phyloP scores from a whole-genome alignment of 1,140 invertebrate species.

The Apis dorsata region DNA sequence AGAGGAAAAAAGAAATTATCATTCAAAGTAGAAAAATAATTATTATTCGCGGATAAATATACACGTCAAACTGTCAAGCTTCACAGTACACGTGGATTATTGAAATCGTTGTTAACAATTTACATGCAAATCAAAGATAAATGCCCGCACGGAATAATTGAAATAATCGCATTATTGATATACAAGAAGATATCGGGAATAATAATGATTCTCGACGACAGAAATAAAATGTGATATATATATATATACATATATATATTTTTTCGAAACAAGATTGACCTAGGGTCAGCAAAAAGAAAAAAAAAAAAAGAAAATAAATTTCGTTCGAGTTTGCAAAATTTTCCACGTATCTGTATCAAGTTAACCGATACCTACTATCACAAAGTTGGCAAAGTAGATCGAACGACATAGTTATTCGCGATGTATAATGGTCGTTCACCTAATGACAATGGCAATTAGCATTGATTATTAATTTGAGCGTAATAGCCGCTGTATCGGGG shows the following conservation, averaged over 20 bases:
- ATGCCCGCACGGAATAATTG: not conserved
- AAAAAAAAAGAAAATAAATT: not conserved
- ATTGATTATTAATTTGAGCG: conserved; percentile 52
- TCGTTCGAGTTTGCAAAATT: not conserved
- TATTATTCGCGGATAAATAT: not conserved
- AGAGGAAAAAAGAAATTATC: not conserved
- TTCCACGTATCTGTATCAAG: too few relatives aligned
- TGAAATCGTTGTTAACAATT: conserved; percentile 6
- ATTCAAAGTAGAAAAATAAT: not conserved
- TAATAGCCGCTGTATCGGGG: conserved; percentile 37
- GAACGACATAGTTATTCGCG: conserved; percentile 29
- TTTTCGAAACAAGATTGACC: not conserved
- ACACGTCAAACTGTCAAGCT: not conserved
- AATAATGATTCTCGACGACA: conserved; percentile 4
- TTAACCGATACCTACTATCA: not conserved
- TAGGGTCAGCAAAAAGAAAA: too few relatives aligned
- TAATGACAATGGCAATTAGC: conserved; percentile 54
- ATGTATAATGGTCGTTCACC: conserved; percentile 45
- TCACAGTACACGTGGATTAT: not conserved
- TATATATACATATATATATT: too few relatives aligned
- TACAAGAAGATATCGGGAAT: not conserved
- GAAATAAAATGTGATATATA: not conserved
- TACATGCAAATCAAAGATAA: conserved; percentile 25
- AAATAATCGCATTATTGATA: conserved; percentile 17
- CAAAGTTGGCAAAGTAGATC: conserved; percentile 1